Evolutionary conservation across 2,888 invertebrate genomes (phyloP), one percentile per base, ranked within the genome.

Genomic region (Synergus laeviventris): DNA sequence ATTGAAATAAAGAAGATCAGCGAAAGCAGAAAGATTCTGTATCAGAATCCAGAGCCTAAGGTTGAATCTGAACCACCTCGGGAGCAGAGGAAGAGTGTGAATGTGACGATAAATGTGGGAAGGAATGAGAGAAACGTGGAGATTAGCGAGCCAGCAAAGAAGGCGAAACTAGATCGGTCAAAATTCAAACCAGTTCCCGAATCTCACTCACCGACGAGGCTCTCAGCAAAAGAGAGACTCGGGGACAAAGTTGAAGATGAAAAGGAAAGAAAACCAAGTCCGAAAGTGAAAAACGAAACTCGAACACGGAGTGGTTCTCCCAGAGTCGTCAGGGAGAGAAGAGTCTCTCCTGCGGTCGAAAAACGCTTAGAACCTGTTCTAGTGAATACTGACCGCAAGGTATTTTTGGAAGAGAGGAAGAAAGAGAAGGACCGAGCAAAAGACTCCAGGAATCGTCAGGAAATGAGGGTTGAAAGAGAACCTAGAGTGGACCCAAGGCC

Each of bases 221-320:
- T 95, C 42, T 95, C 96, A 0, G 94, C 96, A 0, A 96, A 96
- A 89, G 96, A 96, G 81, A 92, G 97, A 62, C 92, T 97, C 4
- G 97, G 96, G 0, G 95, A 95, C 1, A 95, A 95, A 91, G 93
- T 96, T 0, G 95, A 95, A 79, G 94, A 94, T 77, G 91, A 93
- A 24, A 86, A 86, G 76, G 85, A 87, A 56, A 82, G 83, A 56
- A 87, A 86, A 74, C 11, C 83, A 7, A 86, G 85, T 73, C 88
- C 93, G 18, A 93, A 93, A 84, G n/a, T 59, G 73, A 87, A 88
- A 74, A 88, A 86, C 62, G 87, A 91, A 16, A 90, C 86, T 78
- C 87, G 91, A 54, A 89, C 91, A 0, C 87, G 91, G 76, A 93
- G 90, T 88, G 92, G 87, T 91, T 94, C 87, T 86, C 94, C 87